Evolutionary conservation across 2,888 invertebrate species (phyloP), one percentile per base, ranked within the genome.

Genomic region (Cheilosia soror): DNA sequence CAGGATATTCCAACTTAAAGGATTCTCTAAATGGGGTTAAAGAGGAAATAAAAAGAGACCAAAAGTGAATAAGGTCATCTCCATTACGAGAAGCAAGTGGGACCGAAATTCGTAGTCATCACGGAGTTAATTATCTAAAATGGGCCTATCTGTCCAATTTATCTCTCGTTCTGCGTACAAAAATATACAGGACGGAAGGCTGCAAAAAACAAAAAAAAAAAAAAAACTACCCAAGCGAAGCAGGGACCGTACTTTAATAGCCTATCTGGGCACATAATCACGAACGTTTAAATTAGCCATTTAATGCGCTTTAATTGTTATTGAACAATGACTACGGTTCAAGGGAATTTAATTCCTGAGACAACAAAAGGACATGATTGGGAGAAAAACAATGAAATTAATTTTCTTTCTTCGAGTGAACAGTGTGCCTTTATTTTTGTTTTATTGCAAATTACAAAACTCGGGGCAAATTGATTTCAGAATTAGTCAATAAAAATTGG

Each of bases 231-330:
- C 33, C 47, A 6, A 7, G 40, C 37, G 29, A 20, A 37, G 31
- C 40, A 60, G 47, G 57, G 9, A 51, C 40, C 20, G 6, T 49
- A 27, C 25, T 63, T 79, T 84, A 79, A 84, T 84, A 60, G 84
- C 55, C 79, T 84, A 75, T 84, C 60, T 51, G 42, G 55, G 65
- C 65, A 79, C 79, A 75, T 79, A 75, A 84, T 84, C 79, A 76
- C 65, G 71, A 79, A 71, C 75, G 80, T 60, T 84, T 80, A 84
- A 84, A 79, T 84, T 75, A 80, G 84, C 66, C 80, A 79, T 84
- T 84, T 80, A 71, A 80, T 40, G 69, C 37, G 69, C 47, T 79
- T 49, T 84, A 71, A 84, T 84, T 84, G 80, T 80, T 71, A 84
- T 84, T 84, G 75, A 80, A 80, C 69, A 75, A 66, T 75, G 66